These are phyloP conservation scores for Plutella xylostella DNA, from an alignment of 2,888 invertebrate species.

Conservation along the genomic window DNA sequence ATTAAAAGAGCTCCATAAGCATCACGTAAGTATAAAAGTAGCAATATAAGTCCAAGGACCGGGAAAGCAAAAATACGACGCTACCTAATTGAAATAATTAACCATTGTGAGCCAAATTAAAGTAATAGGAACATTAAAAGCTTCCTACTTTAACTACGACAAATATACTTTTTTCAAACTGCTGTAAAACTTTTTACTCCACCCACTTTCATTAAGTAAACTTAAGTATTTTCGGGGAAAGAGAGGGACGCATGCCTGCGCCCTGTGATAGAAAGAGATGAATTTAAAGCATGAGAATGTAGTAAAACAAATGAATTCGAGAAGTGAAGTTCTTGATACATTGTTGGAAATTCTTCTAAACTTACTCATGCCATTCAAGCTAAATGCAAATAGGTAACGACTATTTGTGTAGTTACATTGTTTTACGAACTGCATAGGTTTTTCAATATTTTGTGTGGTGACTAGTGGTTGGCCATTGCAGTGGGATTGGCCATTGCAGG, in stretches of 20 bases:
- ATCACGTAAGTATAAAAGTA: no score
- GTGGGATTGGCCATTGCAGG: no score
- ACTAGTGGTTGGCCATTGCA: no score
- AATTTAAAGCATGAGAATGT: no score
- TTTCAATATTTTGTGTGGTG: no score
- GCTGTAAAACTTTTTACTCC: conserved; percentile 2
- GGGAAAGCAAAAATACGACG: conserved; percentile 7
- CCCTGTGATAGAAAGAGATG: conserved; percentile 8
- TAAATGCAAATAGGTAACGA: no score
- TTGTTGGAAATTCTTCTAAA: no score
- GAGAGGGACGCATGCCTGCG: conserved; percentile 7
- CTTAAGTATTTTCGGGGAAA: conserved; percentile 16
- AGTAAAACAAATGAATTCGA: background rate
- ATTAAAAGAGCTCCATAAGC: no score
- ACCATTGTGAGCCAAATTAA: conserved; percentile 31
- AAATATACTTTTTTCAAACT: background rate
- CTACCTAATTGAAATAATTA: conserved; percentile 47
- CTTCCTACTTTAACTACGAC: conserved; percentile 22
- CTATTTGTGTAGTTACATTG: no score
- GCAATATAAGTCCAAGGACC: no score
- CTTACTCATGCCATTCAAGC: no score
- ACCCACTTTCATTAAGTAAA: conserved; percentile 4
- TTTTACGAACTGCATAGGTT: no score
- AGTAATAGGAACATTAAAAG: conserved; percentile 26
- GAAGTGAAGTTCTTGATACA: conserved; percentile 5